Evolutionary conservation across 2,888 invertebrate species (phyloP).

Genomic region (Apamea epomidion): DNA sequence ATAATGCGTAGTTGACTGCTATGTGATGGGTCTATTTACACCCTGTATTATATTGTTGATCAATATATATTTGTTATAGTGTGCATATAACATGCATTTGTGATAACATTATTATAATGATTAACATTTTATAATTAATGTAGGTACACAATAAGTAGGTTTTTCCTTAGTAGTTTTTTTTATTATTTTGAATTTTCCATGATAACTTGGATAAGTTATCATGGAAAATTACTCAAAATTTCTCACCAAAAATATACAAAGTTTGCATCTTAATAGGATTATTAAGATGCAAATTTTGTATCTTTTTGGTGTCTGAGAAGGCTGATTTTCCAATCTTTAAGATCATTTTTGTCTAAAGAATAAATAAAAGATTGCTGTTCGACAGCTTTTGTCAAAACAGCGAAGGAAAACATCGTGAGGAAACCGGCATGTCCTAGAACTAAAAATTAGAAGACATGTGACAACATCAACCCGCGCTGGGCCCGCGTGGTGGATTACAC

Average conservation of each 20-base stretch:
- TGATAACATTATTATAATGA: not conserved
- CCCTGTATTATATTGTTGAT: not conserved
- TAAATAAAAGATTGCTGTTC: not conserved
- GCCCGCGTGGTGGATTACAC: not conserved
- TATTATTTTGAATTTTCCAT: too few relatives aligned
- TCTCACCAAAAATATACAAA: too few relatives aligned
- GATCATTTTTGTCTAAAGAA: not conserved
- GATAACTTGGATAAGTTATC: too few relatives aligned
- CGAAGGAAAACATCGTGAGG: not conserved
- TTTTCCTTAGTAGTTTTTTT: too few relatives aligned
- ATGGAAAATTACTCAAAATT: too few relatives aligned
- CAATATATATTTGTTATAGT: not conserved
- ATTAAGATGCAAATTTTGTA: not conserved
- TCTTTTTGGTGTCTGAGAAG: not conserved
- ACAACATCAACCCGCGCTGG: not conserved
- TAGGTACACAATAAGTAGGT: too few relatives aligned
- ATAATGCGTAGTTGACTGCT: too few relatives aligned
- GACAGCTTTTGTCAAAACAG: not conserved
- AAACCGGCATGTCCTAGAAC: not conserved
- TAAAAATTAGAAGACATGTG: not conserved
- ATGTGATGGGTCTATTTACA: too few relatives aligned
- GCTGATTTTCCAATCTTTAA: not conserved
- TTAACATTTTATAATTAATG: not conserved
- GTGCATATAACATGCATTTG: not conserved
- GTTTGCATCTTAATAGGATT: too few relatives aligned